A percentile compares a stretch with the other conserved stretches of the same genome.
phyloP scores from a whole-genome alignment of 2,797 vertebrate species.

The Acanthis flammea region DNA sequence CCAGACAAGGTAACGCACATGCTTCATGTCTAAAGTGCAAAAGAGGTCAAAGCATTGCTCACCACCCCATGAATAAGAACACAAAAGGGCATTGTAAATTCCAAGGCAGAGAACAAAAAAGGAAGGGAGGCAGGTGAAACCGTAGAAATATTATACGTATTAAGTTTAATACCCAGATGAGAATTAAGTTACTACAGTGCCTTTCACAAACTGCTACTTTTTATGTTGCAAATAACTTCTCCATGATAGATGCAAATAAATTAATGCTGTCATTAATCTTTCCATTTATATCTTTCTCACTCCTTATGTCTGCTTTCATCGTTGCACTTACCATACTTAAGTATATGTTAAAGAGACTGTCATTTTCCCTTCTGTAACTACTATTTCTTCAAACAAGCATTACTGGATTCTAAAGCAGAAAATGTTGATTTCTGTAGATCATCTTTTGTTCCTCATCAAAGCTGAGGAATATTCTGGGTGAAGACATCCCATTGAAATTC shows the following conservation, averaged over 20 bases:
- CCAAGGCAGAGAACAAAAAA: conserved; percentile 51
- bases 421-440: neutral
- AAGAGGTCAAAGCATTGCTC: conserved; percentile 58
- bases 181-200: conserved; percentile 53
- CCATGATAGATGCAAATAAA: conserved; percentile 61
- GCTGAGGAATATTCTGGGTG: neutral
- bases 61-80: conserved; percentile 40
- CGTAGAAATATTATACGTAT: conserved; percentile 34
- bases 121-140: conserved; percentile 57
- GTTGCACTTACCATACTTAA: conserved; percentile 65
- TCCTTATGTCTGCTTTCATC: conserved; percentile 69
- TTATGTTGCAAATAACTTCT: conserved; percentile 56
- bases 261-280: conserved; percentile 71
- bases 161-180: conserved; percentile 65
- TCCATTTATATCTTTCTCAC: conserved; percentile 68
- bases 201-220: conserved; percentile 57
- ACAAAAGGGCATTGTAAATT: conserved; percentile 65
- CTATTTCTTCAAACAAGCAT: conserved; percentile 49
- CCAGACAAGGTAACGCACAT: conserved; percentile 35
- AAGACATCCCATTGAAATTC: neutral
- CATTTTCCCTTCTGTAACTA: conserved; percentile 59
- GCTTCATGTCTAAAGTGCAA: conserved; percentile 22
- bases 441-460: neutral
- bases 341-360: conserved; percentile 68
- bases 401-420: conserved; percentile 36